Evolutionary conservation across 2,797 vertebrate genomes (phyloP).

Genomic region (Sorex maritimensis): DNA sequence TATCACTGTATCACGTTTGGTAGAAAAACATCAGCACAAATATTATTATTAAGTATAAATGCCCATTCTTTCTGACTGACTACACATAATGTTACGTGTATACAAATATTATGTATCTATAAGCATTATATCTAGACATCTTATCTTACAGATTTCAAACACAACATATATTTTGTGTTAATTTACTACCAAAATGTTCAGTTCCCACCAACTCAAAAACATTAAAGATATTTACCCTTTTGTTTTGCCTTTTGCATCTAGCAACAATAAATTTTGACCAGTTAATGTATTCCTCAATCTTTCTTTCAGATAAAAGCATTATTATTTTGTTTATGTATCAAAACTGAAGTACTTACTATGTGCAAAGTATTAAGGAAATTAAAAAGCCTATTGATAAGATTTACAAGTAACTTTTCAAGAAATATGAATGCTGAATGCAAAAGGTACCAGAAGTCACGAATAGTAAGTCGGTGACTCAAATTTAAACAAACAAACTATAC

Average conservation of each 20-base stretch:
- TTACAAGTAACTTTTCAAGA: not conserved
- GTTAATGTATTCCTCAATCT: not conserved
- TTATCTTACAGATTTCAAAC: not conserved
- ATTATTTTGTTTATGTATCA: not conserved
- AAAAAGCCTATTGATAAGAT: not conserved
- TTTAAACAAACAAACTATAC: not conserved
- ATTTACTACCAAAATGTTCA: not conserved
- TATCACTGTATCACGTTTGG: no score
- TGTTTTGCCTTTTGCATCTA: conserved; percentile 6
- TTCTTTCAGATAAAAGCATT: not conserved
- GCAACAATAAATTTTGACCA: not conserved
- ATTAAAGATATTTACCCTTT: not conserved
- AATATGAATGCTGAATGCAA: not conserved
- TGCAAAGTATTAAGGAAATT: not conserved
- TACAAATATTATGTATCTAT: not conserved
- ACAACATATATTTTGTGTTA: not conserved
- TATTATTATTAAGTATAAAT: no score
- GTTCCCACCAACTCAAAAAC: not conserved
- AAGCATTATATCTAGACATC: not conserved
- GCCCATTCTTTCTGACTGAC: no score
- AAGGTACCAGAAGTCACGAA: not conserved
- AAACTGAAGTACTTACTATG: not conserved
- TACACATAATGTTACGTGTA: not conserved
- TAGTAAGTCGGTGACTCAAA: not conserved
- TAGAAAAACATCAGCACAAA: no score